A percentile compares a stretch with the other conserved stretches of the same genome.
Conservation (phyloP, 2,888 invertebrate genomes). For the Ophraella communa region DNA sequence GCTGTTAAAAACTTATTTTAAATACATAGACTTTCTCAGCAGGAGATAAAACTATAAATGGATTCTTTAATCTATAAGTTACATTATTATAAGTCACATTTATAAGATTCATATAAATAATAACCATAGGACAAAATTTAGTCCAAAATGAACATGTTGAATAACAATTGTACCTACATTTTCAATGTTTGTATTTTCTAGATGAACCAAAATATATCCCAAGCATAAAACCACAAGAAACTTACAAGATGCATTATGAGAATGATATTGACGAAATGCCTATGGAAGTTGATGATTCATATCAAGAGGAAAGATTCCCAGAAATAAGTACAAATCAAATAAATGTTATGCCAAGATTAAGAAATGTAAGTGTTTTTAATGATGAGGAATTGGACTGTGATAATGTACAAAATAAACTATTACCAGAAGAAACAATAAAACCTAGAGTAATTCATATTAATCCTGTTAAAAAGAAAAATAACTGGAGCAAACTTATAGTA, state of each 20-base stretch:
- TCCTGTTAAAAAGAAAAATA: slow-evolving; percentile 13
- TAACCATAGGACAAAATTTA: neutral
- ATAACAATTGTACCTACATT: neutral
- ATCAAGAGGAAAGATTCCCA: slow-evolving; percentile 14
- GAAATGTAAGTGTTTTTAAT: neutral
- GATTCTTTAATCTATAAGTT: too few species aligned
- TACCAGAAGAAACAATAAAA: neutral
- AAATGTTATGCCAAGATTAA: neutral
- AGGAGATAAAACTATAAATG: too few species aligned
- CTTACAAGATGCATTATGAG: neutral
- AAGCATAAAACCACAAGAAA: neutral
- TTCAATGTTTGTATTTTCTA: neutral
- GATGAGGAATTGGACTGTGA: neutral
- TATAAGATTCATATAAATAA: too few species aligned
- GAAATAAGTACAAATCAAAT: slow-evolving; percentile 8
- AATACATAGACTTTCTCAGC: too few species aligned
- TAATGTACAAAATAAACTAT: neutral
- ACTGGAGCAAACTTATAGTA: neutral
- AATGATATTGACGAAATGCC: slow-evolving; percentile 7
- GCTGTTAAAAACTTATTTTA: too few species aligned
- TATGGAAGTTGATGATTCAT: slow-evolving; percentile 28
- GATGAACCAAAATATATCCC: neutral
- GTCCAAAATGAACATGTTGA: neutral
- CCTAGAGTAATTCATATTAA: slow-evolving; percentile 14
- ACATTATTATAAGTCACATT: too few species aligned